Percentiles rank a stretch among this genome's conserved stretches.
Evolutionary conservation across 2,797 vertebrate species (phyloP).

Genomic region (Premnoplex brunnescens): DNA sequence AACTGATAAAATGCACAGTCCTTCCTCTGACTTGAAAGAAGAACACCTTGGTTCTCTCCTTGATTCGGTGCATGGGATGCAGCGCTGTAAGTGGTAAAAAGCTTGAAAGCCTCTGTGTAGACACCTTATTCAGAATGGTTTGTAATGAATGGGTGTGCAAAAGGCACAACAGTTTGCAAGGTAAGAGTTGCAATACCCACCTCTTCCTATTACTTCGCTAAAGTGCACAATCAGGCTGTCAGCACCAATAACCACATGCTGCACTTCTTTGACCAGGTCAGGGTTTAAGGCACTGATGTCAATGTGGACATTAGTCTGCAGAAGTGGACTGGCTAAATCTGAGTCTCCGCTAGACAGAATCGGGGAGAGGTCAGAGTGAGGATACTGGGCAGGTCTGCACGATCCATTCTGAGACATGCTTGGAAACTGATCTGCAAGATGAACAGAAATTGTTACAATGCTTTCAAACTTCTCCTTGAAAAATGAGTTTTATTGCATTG

Average conservation of each 20-base stretch:
- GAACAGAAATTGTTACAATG: constrained; percentile 32
- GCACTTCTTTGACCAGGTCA: constrained; percentile 93
- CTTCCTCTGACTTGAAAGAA: background rate
- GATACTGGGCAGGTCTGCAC: constrained; percentile 83
- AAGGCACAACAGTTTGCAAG: background rate
- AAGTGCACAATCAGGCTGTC: constrained; percentile 92
- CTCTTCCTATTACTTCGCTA: constrained; percentile 94
- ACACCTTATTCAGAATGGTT: background rate
- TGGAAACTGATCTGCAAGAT: constrained; percentile 87
- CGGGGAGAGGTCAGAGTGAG: constrained; percentile 87
- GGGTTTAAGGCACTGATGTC: constrained; percentile 91
- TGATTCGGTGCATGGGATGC: background rate
- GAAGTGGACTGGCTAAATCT: constrained; percentile 89
- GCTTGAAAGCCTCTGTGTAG: background rate
- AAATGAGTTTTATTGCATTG: background rate
- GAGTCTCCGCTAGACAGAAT: constrained; percentile 86
- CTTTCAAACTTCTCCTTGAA: background rate
- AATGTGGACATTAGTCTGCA: constrained; percentile 89
- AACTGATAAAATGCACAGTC: background rate
- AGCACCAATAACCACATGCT: constrained; percentile 92
- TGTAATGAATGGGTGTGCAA: background rate
- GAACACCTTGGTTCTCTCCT: background rate
- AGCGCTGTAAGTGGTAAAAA: background rate
- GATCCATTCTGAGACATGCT: constrained; percentile 89
- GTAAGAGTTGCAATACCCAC: constrained; percentile 72